Percentiles rank a stretch among this genome's conserved stretches.
Conservation (phyloP, 2,113 vertebrate species). For the Dipodomys stephensi region DNA sequence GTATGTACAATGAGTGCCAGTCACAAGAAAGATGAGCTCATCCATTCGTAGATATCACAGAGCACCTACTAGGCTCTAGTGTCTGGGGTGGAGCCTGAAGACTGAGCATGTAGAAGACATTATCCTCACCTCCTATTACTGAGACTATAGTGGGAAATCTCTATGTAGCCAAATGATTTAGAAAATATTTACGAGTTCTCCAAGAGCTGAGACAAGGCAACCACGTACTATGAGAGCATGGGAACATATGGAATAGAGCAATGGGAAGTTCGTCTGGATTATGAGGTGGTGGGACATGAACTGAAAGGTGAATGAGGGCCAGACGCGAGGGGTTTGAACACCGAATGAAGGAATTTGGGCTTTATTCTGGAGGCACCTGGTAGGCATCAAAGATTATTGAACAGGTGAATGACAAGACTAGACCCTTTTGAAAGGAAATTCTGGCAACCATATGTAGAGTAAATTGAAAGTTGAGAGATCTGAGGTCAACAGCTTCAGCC, state of each 20-base stretch:
- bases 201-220: conserved; percentile 18
- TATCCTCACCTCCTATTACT: too few species aligned
- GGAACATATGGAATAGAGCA: conserved; percentile 32
- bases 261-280: conserved; percentile 39
- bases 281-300: conserved; percentile 70
- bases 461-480: conserved; percentile 46
- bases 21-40: neutral
- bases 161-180: conserved; percentile 10
- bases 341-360: conserved; percentile 54
- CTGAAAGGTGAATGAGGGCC: conserved; percentile 66
- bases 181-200: conserved; percentile 48
- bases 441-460: conserved; percentile 77
- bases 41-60: neutral
- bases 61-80: neutral
- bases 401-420: conserved; percentile 76
- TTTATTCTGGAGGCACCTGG: conserved; percentile 73
- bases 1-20: neutral
- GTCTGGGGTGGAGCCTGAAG: neutral
- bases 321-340: conserved; percentile 45
- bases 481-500: conserved; percentile 20
- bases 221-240: neutral
- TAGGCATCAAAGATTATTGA: conserved; percentile 80
- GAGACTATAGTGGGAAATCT: neutral
- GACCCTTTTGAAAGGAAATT: conserved; percentile 73
- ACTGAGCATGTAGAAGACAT: neutral